Evolutionary conservation across 2,797 vertebrate genomes (phyloP).

Genomic region (Enteromius unitaeniatus): DNA sequence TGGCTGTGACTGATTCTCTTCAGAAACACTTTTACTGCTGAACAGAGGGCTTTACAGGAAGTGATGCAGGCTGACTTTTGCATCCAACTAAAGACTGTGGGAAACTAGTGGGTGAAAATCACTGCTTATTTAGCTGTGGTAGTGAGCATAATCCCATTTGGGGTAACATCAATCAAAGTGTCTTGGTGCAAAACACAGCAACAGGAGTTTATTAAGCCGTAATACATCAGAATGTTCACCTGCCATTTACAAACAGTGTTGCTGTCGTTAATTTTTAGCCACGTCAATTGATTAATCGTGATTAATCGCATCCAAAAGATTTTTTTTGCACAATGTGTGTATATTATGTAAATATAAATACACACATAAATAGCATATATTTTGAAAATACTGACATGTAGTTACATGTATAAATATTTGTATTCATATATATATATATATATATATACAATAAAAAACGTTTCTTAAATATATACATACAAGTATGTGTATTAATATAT

Average conservation of each 20-base stretch:
- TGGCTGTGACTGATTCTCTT: conserved; percentile 58
- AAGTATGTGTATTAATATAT: too few relatives aligned
- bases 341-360: too few relatives aligned
- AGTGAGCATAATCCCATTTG: background rate
- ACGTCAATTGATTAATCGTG: too few relatives aligned
- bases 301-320: too few relatives aligned
- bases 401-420: too few relatives aligned
- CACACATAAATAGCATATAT: too few relatives aligned
- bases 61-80: conserved; percentile 22
- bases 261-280: background rate
- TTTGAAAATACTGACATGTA: too few relatives aligned
- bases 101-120: conserved; percentile 27
- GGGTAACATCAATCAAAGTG: background rate
- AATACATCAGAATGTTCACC: background rate
- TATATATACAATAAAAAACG: too few relatives aligned
- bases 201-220: background rate
- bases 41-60: conserved; percentile 37
- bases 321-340: too few relatives aligned
- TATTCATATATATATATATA: too few relatives aligned
- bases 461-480: too few relatives aligned
- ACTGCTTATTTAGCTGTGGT: conserved; percentile 17
- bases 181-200: conserved; percentile 1
- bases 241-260: background rate
- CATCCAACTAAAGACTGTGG: conserved; percentile 15
- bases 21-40: conserved; percentile 48